These are phyloP conservation scores for Tragulus kanchil DNA, from an alignment of 2,113 vertebrate species.

Conservation along the genomic window DNA sequence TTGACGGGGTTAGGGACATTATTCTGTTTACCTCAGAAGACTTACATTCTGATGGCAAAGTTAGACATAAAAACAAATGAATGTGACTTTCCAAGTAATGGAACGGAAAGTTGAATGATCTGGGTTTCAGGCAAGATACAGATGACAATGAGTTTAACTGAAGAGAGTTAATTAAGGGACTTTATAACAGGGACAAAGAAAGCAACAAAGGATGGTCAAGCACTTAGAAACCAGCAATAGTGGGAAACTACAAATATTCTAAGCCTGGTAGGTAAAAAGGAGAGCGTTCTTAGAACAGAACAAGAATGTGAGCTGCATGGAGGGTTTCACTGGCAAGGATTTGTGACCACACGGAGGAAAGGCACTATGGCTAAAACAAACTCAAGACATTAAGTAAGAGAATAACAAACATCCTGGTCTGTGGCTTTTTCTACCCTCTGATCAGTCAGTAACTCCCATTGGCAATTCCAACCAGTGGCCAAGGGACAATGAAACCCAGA, in stretches of 20 bases:
- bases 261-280: not conserved
- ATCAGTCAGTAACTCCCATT: not conserved
- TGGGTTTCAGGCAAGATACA: not conserved
- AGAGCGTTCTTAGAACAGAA: not conserved
- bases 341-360: not conserved
- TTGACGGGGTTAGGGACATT: rapidly evolving
- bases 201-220: not conserved
- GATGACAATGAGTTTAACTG: not conserved
- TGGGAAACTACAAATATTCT: not conserved
- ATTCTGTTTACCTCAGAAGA: not conserved
- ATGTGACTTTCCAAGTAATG: not conserved
- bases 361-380: not conserved
- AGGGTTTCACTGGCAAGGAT: not conserved
- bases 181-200: not conserved
- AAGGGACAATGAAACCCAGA: not conserved
- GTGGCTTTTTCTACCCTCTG: not conserved
- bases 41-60: not conserved
- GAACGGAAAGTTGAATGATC: not conserved
- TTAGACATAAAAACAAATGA: not conserved
- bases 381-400: not conserved
- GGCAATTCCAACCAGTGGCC: not conserved
- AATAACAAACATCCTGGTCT: not conserved
- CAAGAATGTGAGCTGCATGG: not conserved
- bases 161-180: not conserved
- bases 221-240: not conserved